Conservation (phyloP, 2,113 vertebrate species). For the Drymodes brunneopygia region DNA sequence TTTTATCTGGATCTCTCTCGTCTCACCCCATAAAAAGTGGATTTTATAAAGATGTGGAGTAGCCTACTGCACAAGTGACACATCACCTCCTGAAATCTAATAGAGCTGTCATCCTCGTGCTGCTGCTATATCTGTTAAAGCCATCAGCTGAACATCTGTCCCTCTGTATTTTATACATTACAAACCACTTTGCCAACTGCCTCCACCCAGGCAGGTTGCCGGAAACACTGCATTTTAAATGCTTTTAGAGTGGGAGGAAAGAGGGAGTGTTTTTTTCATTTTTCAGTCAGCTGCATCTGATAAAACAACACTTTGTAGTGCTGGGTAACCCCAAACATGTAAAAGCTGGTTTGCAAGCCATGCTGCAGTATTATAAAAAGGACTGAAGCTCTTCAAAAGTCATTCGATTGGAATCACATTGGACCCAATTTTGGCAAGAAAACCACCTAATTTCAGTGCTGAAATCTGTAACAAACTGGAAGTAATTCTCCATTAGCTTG, state of each 20-base stretch:
- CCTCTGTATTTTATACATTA: not conserved
- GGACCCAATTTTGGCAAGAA: slow-evolving; percentile 27
- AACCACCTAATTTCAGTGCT: slow-evolving; percentile 1
- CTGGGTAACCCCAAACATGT: slow-evolving; percentile 43
- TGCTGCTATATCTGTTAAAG: slow-evolving; percentile 28
- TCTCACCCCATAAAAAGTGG: slow-evolving; percentile 52
- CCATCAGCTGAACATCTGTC: slow-evolving; percentile 32
- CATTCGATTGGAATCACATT: not conserved
- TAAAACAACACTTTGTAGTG: slow-evolving; percentile 45
- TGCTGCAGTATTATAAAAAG: not conserved
- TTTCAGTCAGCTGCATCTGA: slow-evolving; percentile 57
- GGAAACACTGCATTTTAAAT: slow-evolving; percentile 1
- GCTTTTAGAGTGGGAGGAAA: slow-evolving; percentile 36
- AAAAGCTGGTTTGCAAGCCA: slow-evolving; percentile 19
- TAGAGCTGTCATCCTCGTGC: slow-evolving; percentile 29
- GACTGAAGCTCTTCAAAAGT: slow-evolving; percentile 11
- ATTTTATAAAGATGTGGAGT: slow-evolving; percentile 41
- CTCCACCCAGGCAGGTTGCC: not conserved
- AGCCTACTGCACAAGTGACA: slow-evolving; percentile 40
- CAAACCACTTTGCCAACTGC: slow-evolving; percentile 16
- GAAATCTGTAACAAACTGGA: slow-evolving; percentile 49
- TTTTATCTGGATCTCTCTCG: slow-evolving; percentile 6
- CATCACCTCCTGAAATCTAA: slow-evolving; percentile 48
- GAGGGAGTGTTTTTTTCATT: slow-evolving; percentile 34
- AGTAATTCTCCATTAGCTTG: slow-evolving; percentile 31